Evolutionary conservation across 2,113 vertebrate genomes (phyloP).

Genomic region (Vanacampus margaritifer): DNA sequence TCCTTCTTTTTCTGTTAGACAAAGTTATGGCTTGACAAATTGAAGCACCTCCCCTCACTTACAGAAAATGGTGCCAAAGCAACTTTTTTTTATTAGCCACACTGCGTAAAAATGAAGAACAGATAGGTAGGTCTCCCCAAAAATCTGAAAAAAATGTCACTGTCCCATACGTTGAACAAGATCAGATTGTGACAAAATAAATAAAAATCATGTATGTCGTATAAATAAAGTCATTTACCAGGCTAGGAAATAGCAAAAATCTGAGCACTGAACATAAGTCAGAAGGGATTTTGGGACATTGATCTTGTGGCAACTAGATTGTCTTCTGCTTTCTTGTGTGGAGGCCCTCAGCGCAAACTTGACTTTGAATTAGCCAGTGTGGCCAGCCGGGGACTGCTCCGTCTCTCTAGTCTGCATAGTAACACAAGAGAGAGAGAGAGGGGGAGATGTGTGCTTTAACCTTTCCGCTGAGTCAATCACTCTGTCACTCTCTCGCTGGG

Average conservation of each 20-base stretch:
- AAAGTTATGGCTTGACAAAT: no score
- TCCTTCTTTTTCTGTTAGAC: no score
- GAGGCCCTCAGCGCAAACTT: slow-evolving; percentile 49
- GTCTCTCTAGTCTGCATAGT: slow-evolving; percentile 66
- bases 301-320: slow-evolving; percentile 26
- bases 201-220: no score
- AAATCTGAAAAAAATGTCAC: no score
- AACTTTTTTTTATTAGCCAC: no score
- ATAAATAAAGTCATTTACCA: neutral
- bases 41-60: no score
- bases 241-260: neutral
- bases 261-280: slow-evolving; percentile 1
- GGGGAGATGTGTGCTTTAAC: slow-evolving; percentile 54
- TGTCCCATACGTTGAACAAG: no score
- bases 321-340: slow-evolving; percentile 22
- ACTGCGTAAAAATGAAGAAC: no score
- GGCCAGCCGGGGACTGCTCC: slow-evolving; percentile 44
- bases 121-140: no score
- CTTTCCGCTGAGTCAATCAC: slow-evolving; percentile 61
- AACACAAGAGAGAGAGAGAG: slow-evolving; percentile 58
- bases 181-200: no score
- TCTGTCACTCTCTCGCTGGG: slow-evolving; percentile 22
- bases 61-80: no score
- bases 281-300: slow-evolving; percentile 30
- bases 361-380: slow-evolving; percentile 50